Base-by-base conservation (phyloP, 1,140 invertebrate species). In the Carposina sasakii region DNA sequence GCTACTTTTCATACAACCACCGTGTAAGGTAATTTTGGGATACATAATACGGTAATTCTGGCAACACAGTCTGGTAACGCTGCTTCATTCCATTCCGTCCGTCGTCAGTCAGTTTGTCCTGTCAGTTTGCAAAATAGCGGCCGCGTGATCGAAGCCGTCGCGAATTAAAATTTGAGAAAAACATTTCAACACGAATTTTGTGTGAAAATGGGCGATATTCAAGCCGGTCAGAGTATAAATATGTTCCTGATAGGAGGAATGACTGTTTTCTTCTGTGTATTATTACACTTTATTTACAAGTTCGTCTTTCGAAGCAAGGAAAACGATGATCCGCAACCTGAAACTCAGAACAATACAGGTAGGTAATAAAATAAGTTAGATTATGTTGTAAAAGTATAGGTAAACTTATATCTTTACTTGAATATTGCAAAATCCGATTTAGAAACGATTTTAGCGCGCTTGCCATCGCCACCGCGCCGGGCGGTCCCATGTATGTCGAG, bases 201-300 rank as follows among this genome's bases (percentile, higher is more conserved):
- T 67, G 74, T 83, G 74, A 79, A 76, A 78, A 77, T 77, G 72
- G 68, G 66, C 51, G 68, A 75, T 50, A 48, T 64, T 55, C 54
- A 68, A 62, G 69, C 69, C 69, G 71, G 72, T 67, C 56, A 63
- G 57, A 68, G 60, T 45, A 57, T 59, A 50, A 71, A 73, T 55
- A 52, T 62, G 28, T 66, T 76, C 54, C 48, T 76, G n/a, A 40
- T 68, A 46, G 59, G 60, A 37, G 69, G 62, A 50, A 40, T 67
- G 52, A 74, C 75, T 23, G 43, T 77, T 45, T 48, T 76, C 36
- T 45, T 63, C 44, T 74, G 75, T 70, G 62, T 73, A 58, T 52
- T 78, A 47, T 20, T 81, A 61, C 73, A 78, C 54, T 71, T 78
- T 56, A 54, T 77, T 51, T 78, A 76, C 57, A 82, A 78, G 60